These are phyloP conservation scores for Philopotamus ludificatus DNA, from an alignment of 1,140 invertebrate species.

Conservation along the genomic window DNA sequence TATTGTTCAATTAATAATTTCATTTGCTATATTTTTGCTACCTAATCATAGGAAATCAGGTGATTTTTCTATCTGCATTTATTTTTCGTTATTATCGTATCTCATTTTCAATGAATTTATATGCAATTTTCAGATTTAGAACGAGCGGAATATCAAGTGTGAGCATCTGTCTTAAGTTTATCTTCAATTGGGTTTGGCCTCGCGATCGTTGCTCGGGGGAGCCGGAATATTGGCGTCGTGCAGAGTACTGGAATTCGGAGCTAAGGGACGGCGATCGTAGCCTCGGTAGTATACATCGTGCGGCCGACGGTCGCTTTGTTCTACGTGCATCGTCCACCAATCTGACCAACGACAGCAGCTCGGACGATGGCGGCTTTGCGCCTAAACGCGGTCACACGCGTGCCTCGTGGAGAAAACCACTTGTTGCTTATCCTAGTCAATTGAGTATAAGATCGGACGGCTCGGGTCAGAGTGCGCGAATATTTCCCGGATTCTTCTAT, in stretches of 20 bases:
- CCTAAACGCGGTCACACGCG: conserved; percentile 56
- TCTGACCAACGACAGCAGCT: conserved; percentile 62
- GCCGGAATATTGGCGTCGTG: conserved; percentile 44
- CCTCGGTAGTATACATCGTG: conserved; percentile 65
- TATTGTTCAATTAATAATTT: background rate
- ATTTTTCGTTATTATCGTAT: background rate
- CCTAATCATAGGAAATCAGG: conserved; percentile 40
- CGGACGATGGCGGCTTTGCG: conserved; percentile 82
- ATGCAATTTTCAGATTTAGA: conserved; percentile 69
- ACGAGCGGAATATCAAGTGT: conserved; percentile 92
- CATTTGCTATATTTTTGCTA: conserved; percentile 12
- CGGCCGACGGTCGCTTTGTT: conserved; percentile 73
- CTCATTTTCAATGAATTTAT: conserved; percentile 7
- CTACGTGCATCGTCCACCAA: conserved; percentile 61
- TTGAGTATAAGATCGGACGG: conserved; percentile 67
- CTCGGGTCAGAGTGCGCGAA: conserved; percentile 60
- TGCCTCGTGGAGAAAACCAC: conserved; percentile 66
- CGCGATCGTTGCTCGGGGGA: conserved; percentile 63
- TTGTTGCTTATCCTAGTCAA: conserved; percentile 66
- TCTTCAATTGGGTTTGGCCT: conserved; percentile 69
- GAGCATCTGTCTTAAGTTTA: conserved; percentile 65
- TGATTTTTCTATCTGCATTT: conserved; percentile 16
- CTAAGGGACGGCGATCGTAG: conserved; percentile 13
- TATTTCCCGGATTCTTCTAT: conserved; percentile 48
- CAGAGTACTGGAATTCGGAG: conserved; percentile 6